phyloP scores from a whole-genome alignment of 2,888 invertebrate species.

The Drosophila phalerata region DNA sequence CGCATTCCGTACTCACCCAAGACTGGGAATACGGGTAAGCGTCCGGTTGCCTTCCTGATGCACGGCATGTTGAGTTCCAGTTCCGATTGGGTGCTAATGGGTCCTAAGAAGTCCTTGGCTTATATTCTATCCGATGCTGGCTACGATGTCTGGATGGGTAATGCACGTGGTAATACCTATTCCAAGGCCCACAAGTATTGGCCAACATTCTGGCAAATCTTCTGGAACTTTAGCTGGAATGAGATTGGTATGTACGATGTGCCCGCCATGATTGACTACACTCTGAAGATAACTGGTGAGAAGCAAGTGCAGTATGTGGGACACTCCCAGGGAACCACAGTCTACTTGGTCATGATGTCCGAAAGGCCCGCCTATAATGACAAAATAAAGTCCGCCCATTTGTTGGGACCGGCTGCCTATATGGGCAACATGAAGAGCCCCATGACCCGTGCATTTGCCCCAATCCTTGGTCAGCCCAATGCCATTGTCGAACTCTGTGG shows the following conservation, averaged over 20 bases:
- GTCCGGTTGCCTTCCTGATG: conserved; percentile 77
- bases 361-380: conserved; percentile 65
- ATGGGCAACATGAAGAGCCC: conserved; percentile 85
- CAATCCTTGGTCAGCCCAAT: conserved; percentile 76
- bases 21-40: conserved; percentile 33
- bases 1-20: conserved; percentile 88
- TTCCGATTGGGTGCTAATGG: conserved; percentile 76
- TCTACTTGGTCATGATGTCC: conserved; percentile 87
- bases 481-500: conserved; percentile 76
- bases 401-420: conserved; percentile 87
- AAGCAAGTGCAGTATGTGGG: conserved; percentile 89
- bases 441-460: conserved; percentile 74
- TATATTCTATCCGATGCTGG: conserved; percentile 88
- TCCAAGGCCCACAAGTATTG: conserved; percentile 86
- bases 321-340: conserved; percentile 96
- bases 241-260: conserved; percentile 95
- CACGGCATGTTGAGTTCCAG: conserved; percentile 80
- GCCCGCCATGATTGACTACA: conserved; percentile 93
- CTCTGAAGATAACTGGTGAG: conserved; percentile 79
- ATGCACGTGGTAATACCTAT: conserved; percentile 91
- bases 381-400: conserved; percentile 79
- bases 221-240: conserved; percentile 90
- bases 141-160: conserved; percentile 93
- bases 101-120: conserved; percentile 72
- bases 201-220: conserved; percentile 73